These are phyloP conservation scores for Macrobrachium nipponense DNA, from an alignment of 1,140 invertebrate genomes.

Conservation along the genomic window DNA sequence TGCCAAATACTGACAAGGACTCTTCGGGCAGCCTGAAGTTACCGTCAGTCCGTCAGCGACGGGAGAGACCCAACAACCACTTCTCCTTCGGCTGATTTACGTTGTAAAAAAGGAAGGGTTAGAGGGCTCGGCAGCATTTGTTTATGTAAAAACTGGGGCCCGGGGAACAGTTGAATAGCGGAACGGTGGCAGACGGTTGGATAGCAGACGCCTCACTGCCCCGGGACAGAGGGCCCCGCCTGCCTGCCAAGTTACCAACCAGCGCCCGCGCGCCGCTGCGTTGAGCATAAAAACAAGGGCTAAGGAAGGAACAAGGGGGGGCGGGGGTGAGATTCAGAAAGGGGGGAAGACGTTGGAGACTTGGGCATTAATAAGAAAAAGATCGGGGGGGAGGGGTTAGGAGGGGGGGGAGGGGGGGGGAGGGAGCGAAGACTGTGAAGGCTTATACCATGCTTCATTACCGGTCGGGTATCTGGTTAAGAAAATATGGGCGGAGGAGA, in stretches of 20 bases:
- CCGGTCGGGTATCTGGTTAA: not conserved
- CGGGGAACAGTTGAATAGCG: not conserved
- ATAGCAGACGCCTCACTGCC: conserved; percentile 11
- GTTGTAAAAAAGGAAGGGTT: conserved; percentile 7
- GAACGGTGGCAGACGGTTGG: conserved; percentile 28
- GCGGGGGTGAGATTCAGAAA: not conserved
- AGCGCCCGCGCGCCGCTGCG: too few species aligned
- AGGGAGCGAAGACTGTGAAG: not conserved
- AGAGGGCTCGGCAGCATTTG: conserved; percentile 20
- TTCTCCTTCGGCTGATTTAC: conserved; percentile 32
- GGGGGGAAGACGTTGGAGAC: not conserved
- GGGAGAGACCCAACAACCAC: not conserved
- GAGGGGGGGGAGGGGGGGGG: not conserved
- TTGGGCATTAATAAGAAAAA: not conserved
- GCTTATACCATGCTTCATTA: not conserved
- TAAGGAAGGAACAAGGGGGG: not conserved
- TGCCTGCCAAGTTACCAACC: not conserved
- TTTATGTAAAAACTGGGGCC: conserved; percentile 52
- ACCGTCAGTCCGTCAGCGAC: not conserved
- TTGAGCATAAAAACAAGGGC: not conserved
- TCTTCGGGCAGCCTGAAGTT: not conserved
- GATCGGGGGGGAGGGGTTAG: not conserved
- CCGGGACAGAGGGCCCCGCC: not conserved
- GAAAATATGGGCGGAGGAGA: conserved; percentile 8
- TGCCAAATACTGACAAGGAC: not conserved